Percentiles rank a stretch among this genome's conserved stretches.
phyloP scores from a whole-genome alignment of 2,113 vertebrate species.

The Brevimyrus niger region DNA sequence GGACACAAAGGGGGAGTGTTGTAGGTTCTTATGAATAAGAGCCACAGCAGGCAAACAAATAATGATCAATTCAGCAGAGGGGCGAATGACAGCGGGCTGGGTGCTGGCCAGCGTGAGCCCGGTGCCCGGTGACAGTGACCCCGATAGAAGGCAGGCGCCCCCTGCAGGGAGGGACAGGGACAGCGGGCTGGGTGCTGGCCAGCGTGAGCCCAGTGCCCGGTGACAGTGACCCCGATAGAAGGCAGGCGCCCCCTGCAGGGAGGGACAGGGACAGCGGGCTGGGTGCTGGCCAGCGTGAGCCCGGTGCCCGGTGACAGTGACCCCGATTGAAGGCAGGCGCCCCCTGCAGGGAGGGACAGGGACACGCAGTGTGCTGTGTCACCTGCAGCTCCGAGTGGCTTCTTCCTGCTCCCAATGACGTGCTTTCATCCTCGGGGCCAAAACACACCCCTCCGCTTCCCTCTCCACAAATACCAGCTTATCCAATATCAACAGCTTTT shows the following conservation, averaged over 20 bases:
- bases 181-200: too few relatives aligned
- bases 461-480: neutral
- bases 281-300: too few relatives aligned
- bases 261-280: too few relatives aligned
- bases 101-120: neutral
- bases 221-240: too few relatives aligned
- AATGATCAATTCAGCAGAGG: constrained; percentile 4
- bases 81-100: neutral
- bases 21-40: constrained; percentile 2
- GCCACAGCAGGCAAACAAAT: neutral
- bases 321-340: neutral
- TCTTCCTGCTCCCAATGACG: neutral
- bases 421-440: neutral
- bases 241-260: too few relatives aligned
- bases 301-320: constrained; percentile 5
- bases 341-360: neutral
- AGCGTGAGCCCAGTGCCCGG: too few relatives aligned
- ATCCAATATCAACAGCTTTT: neutral
- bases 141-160: too few relatives aligned
- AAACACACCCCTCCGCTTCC: neutral
- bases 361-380: neutral
- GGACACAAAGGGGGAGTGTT: neutral
- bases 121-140: constrained; percentile 26
- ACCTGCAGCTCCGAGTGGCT: neutral
- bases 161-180: too few relatives aligned